These are phyloP conservation scores for Zaprionus lachaisei DNA, from an alignment of 1,140 invertebrate genomes.

Conservation along the genomic window DNA sequence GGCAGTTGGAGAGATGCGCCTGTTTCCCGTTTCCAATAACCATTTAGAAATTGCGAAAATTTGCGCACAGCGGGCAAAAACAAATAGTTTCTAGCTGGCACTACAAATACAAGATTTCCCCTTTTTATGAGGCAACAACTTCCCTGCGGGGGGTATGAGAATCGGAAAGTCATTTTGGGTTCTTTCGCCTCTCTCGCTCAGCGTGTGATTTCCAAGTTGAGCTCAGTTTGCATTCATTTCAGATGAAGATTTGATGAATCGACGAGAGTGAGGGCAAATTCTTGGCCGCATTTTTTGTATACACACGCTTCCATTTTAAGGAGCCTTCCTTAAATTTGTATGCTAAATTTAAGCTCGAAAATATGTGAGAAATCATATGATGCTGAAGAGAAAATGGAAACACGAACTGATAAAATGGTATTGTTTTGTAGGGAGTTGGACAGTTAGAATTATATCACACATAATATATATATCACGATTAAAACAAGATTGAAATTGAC, in stretches of 20 bases:
- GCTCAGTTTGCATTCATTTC: slow-evolving; percentile 56
- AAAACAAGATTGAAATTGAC: too few species aligned
- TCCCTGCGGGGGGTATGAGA: background rate
- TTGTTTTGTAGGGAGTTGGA: too few species aligned
- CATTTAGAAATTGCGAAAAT: slow-evolving; percentile 71
- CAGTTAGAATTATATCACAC: too few species aligned
- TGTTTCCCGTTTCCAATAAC: slow-evolving; percentile 70
- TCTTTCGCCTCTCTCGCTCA: slow-evolving; percentile 27
- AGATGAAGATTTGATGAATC: slow-evolving; percentile 45
- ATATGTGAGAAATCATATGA: background rate
- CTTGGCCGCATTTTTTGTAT: slow-evolving; percentile 1
- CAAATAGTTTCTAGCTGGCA: slow-evolving; percentile 68
- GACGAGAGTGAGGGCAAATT: slow-evolving; percentile 7
- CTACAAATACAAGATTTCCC: slow-evolving; percentile 80
- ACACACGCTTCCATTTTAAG: background rate
- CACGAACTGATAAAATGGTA: too few species aligned
- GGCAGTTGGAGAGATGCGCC: slow-evolving; percentile 44
- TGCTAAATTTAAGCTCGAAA: background rate
- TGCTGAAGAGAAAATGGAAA: background rate
- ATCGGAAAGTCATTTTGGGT: slow-evolving; percentile 41
- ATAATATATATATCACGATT: too few species aligned
- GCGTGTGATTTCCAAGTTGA: slow-evolving; percentile 55
- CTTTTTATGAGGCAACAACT: slow-evolving; percentile 8
- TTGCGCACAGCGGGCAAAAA: slow-evolving; percentile 75
- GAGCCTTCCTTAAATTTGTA: background rate